Percentiles rank a stretch among this genome's conserved stretches.
phyloP scores from a whole-genome alignment of 1,140 invertebrate genomes.

The Drosophila sp. region DNA sequence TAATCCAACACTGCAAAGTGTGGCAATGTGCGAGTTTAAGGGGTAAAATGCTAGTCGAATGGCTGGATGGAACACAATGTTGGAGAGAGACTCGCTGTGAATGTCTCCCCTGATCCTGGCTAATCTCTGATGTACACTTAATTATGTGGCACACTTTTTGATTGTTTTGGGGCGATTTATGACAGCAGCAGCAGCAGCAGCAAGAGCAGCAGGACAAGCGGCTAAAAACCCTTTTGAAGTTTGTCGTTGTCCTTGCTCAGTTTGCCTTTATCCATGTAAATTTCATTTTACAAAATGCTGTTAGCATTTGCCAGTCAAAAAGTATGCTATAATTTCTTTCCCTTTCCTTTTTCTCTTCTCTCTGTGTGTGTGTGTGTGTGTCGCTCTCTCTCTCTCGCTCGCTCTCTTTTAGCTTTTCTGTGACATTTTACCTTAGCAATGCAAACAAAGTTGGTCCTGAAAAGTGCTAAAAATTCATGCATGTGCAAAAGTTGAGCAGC shows the following conservation, averaged over 20 bases:
- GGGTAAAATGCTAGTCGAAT: background rate
- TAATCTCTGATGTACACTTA: conserved; percentile 81
- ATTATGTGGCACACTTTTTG: conserved; percentile 73
- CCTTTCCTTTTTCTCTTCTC: conserved; percentile 53
- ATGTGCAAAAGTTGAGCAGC: conserved; percentile 8
- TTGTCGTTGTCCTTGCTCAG: conserved; percentile 15
- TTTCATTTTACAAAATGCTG: conserved; percentile 68
- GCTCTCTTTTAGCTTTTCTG: background rate
- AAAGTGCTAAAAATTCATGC: conserved; percentile 35
- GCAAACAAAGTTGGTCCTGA: conserved; percentile 34
- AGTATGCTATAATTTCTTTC: conserved; percentile 63
- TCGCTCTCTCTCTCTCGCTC: background rate
- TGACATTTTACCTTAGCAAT: conserved; percentile 36
- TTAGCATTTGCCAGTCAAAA: conserved; percentile 54
- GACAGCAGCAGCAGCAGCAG: conserved; percentile 13
- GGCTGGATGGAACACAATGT: conserved; percentile 15
- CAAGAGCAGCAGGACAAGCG: background rate
- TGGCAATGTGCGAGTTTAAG: background rate
- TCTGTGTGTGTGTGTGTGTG: conserved; percentile 2
- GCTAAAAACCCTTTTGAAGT: conserved; percentile 14
- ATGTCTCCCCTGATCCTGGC: conserved; percentile 42
- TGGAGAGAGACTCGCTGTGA: conserved; percentile 7
- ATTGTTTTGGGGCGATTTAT: conserved; percentile 47
- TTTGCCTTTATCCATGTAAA: conserved; percentile 61
- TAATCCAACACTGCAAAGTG: background rate